Percentiles rank a stretch among this genome's conserved stretches.
Evolutionary conservation across 2,113 vertebrate species (phyloP).

Genomic region (Catharus bicknelli): DNA sequence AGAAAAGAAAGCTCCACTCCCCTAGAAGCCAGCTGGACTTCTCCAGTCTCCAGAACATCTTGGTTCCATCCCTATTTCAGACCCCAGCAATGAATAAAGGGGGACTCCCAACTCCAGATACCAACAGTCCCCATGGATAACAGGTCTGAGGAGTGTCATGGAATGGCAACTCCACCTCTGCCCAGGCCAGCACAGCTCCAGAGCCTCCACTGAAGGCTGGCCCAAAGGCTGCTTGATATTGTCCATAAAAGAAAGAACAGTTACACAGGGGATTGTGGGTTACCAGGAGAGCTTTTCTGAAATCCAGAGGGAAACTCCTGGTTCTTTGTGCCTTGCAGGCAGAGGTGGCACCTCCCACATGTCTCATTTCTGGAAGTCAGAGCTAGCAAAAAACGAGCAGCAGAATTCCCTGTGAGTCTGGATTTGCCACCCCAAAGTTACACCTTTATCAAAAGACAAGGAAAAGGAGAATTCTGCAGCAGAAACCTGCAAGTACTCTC

Average conservation of each 20-base stretch:
- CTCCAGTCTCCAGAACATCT: not conserved
- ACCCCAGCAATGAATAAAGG: not conserved
- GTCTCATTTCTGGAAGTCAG: not conserved
- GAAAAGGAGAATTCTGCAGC: not conserved
- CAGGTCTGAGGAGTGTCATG: rapidly evolving
- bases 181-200: not conserved
- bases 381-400: not conserved
- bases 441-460: rapidly evolving
- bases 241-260: not conserved
- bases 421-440: not conserved
- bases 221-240: not conserved
- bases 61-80: not conserved
- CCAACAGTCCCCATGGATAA: not conserved
- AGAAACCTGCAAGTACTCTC: not conserved
- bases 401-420: not conserved
- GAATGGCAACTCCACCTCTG: not conserved
- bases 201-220: not conserved
- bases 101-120: not conserved
- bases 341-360: not conserved
- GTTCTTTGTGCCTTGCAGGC: not conserved
- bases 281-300: not conserved
- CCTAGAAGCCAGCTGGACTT: not conserved
- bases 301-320: not conserved
- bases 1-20: not conserved
- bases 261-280: rapidly evolving